A percentile compares a stretch with the other conserved stretches of the same genome.
These are phyloP conservation scores for Paradoxurus hermaphroditus DNA, from an alignment of 2,113 vertebrate species.

Conservation along the genomic window DNA sequence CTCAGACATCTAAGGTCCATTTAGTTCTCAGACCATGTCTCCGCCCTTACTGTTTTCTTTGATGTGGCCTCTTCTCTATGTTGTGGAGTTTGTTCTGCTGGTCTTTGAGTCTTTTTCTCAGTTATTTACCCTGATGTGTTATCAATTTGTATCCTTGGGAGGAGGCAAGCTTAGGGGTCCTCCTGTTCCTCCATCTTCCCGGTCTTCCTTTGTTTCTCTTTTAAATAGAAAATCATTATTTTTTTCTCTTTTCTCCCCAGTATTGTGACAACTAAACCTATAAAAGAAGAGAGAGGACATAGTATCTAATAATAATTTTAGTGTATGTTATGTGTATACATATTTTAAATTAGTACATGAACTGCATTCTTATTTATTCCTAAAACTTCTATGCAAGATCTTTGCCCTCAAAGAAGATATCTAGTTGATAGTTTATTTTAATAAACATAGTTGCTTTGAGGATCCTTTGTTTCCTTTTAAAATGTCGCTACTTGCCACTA, in stretches of 20 bases:
- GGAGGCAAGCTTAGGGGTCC: neutral
- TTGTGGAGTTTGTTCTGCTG: neutral
- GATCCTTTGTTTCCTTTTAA: neutral
- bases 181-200: neutral
- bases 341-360: neutral
- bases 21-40: neutral
- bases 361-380: neutral
- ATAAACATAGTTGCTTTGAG: neutral
- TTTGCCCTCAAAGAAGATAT: neutral
- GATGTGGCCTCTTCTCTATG: neutral
- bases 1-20: neutral
- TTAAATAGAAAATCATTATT: neutral
- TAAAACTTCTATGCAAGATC: neutral
- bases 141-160: neutral
- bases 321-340: neutral
- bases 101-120: neutral
- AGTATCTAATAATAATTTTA: neutral
- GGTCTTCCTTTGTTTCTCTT: neutral
- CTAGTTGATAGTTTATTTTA: conserved; percentile 7
- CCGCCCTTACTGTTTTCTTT: neutral
- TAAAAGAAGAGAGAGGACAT: neutral
- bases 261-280: neutral
- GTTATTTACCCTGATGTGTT: neutral
- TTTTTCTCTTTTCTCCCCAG: neutral
- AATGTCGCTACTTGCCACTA: neutral